Evolutionary conservation across 1,140 invertebrate genomes (phyloP), one percentile per base, ranked within the genome.

Genomic region (Periplaneta americana): DNA sequence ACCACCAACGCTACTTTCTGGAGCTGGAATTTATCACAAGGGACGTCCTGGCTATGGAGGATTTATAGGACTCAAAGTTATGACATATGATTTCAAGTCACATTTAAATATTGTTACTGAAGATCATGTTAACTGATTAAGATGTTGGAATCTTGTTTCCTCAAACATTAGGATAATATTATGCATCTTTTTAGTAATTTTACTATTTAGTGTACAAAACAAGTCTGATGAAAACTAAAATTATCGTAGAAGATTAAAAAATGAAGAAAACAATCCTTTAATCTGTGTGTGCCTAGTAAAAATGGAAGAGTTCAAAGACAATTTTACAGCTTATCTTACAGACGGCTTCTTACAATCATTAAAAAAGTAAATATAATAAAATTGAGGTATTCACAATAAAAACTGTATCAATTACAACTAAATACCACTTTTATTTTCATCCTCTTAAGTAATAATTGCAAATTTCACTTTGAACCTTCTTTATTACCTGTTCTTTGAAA

Each of bases 1-100:
- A 36, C 92, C 93, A 13, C 88, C 93, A 13, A 89, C 92, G 18
- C 91, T 94, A 66, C 83, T 94, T 0, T 88, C 91, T 31, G 96
- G 95, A 0, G 92, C 94, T 17, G 96, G 96, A 2, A 88, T 97
- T 66, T 94, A 93, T 85, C 95, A 96, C 87, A 96, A 96, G 86
- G 94, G 94, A 15, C 88, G 88, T 34, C 82, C 83, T 2, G 90
- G 91, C 74, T 96, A 90, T 79, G 96, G 95, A 11, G 96, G 96
- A n/a, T 97, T 93, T 86, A 84, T 97, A 0, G 93, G 91, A 2
- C 90, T 93, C 1, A 95, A 94, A 87, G 87, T 96, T 18, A 92
- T 94, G 81, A 96, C 95, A 3, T 96, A 93, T 85, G 91, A 96
- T 85, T 93, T 92, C 84, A 88, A 91, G 22, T 88, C 89, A 15